Conservation (phyloP, 2,113 vertebrate genomes). For the Prionailurus bengalensis region DNA sequence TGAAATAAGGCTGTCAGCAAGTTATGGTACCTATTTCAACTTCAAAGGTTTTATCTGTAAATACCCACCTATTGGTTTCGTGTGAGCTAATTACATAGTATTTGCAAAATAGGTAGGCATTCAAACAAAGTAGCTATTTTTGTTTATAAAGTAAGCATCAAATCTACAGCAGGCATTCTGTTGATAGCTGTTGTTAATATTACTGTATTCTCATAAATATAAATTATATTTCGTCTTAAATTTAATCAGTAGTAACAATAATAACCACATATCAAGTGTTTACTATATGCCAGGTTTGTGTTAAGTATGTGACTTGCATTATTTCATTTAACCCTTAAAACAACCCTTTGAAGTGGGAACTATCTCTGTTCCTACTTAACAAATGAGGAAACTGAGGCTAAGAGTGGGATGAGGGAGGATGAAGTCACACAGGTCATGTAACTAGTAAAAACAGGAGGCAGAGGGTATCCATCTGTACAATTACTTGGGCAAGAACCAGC, state of each 20-base stretch:
- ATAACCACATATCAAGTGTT: fast-evolving
- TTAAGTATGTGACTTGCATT: not conserved
- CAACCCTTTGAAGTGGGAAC: not conserved
- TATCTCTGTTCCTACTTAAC: not conserved
- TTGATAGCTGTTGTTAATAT: not conserved
- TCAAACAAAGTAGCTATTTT: not conserved
- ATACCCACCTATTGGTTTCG: not conserved
- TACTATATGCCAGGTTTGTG: not conserved
- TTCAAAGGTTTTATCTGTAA: not conserved
- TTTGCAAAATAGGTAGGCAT: not conserved
- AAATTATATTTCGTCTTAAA: not conserved
- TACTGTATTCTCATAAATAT: not conserved
- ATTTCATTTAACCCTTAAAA: not conserved
- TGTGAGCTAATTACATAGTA: slow-evolving; percentile 16
- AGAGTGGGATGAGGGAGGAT: too few species aligned
- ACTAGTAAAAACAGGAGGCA: not conserved
- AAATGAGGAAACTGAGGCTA: not conserved
- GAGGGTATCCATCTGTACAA: not conserved
- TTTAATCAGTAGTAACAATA: not conserved
- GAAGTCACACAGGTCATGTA: not conserved
- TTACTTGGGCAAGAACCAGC: not conserved
- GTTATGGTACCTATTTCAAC: not conserved
- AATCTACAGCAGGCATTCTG: not conserved
- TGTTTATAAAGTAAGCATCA: not conserved
- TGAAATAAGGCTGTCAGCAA: not conserved